Percentiles rank a stretch among this genome's conserved stretches.
Conservation (phyloP, 1,140 invertebrate genomes). For the Drosophila asahinai region DNA sequence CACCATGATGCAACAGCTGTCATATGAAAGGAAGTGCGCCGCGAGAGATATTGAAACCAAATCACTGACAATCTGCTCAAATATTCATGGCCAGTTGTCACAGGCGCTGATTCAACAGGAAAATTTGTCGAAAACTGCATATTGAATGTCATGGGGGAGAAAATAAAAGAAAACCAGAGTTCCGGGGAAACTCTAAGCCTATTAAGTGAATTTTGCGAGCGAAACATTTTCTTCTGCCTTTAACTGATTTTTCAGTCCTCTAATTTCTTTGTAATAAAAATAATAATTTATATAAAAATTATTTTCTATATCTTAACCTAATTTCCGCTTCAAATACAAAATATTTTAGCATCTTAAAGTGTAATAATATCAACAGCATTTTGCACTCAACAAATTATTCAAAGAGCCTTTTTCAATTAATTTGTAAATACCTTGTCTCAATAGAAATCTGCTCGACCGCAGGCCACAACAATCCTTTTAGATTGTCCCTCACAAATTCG, state of each 20-base stretch:
- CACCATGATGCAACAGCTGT: constrained; percentile 60
- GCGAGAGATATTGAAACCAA: constrained; percentile 36
- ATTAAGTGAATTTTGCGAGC: not conserved
- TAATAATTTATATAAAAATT: not conserved
- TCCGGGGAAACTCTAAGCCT: not conserved
- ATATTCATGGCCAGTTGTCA: constrained; percentile 27
- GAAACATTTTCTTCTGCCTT: too few relatives aligned
- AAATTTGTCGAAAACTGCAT: constrained; percentile 10
- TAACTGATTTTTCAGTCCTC: too few relatives aligned
- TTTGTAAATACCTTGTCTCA: constrained; percentile 24
- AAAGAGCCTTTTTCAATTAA: constrained; percentile 23
- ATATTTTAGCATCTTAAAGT: too few relatives aligned
- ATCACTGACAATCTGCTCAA: constrained; percentile 49
- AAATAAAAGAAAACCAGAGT: not conserved
- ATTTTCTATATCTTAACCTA: not conserved
- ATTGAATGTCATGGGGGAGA: not conserved
- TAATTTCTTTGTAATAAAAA: too few relatives aligned
- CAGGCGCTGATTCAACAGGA: constrained; percentile 31
- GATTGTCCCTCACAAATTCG: not conserved
- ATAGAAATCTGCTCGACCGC: constrained; percentile 33
- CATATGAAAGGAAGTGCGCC: constrained; percentile 27
- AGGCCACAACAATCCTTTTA: constrained; percentile 41
- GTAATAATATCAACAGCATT: too few relatives aligned
- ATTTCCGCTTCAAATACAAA: too few relatives aligned
- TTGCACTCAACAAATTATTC: constrained; percentile 3